Conservation (phyloP, 1,140 invertebrate genomes). For the Bombus consobrinus region DNA sequence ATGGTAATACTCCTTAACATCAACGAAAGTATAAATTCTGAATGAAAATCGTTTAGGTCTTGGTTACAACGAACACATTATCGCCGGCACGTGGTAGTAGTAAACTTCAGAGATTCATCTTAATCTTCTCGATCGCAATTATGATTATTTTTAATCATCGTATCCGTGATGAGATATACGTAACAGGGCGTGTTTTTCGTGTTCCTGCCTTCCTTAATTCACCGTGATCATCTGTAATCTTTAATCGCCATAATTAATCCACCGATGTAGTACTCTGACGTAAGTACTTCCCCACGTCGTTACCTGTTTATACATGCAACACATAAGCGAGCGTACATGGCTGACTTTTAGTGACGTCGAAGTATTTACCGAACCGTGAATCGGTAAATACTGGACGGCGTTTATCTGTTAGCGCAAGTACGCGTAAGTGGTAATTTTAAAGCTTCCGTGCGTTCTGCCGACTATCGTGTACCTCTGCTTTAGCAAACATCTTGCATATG, state of each 20-base stretch:
- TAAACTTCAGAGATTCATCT: not conserved
- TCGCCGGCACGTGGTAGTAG: not conserved
- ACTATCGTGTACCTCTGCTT: not conserved
- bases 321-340: not conserved
- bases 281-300: constrained; percentile 1
- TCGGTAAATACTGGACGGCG: constrained; percentile 55
- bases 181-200: not conserved
- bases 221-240: constrained; percentile 5
- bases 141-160: not conserved
- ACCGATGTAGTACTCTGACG: constrained; percentile 33
- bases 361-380: constrained; percentile 53
- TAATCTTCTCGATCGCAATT: not conserved
- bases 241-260: constrained; percentile 55
- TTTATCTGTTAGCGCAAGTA: constrained; percentile 43
- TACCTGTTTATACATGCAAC: constrained; percentile 25
- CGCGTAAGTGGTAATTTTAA: constrained; percentile 47
- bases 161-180: not conserved
- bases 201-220: not conserved
- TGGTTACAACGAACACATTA: not conserved
- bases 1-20: not conserved
- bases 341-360: constrained; percentile 51
- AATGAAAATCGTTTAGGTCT: not conserved
- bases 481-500: constrained; percentile 15
- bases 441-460: constrained; percentile 6
- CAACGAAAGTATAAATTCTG: not conserved